A percentile compares a stretch with the other conserved stretches of the same genome.
Conservation (phyloP, 2,113 vertebrate genomes). For the Hemiscyllium ocellatum region DNA sequence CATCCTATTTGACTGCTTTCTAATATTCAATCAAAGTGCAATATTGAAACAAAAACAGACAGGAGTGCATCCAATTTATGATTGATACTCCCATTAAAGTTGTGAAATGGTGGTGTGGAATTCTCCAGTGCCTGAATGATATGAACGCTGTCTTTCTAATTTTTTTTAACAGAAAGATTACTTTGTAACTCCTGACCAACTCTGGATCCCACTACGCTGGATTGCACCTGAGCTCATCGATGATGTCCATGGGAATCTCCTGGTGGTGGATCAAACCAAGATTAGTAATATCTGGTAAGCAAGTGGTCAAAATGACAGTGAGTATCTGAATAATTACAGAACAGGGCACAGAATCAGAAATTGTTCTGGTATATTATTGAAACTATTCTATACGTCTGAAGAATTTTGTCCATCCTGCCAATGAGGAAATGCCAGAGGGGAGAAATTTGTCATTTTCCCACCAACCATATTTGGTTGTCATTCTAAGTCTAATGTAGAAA, state of each 20-base stretch:
- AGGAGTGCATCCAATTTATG: background rate
- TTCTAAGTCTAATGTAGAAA: background rate
- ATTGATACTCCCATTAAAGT: background rate
- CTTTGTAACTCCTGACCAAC: slow-evolving; percentile 82
- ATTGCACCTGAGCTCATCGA: slow-evolving; percentile 91
- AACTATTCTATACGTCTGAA: background rate
- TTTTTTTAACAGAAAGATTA: slow-evolving; percentile 78
- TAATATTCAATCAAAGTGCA: background rate
- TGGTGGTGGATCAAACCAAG: slow-evolving; percentile 82
- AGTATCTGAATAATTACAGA: background rate
- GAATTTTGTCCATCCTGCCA: background rate
- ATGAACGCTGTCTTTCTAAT: slow-evolving; percentile 39
- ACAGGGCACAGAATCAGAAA: background rate
- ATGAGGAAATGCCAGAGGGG: background rate
- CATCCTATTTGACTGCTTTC: background rate
- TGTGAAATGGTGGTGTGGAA: background rate
- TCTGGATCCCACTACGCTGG: slow-evolving; percentile 89
- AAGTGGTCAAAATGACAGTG: too few species aligned
- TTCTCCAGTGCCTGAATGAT: background rate
- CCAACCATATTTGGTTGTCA: background rate
- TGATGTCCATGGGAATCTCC: slow-evolving; percentile 84
- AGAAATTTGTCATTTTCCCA: background rate
- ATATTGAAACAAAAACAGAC: background rate
- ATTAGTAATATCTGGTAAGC: slow-evolving; percentile 90
- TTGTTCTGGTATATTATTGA: background rate